Evolutionary conservation across 2,888 invertebrate genomes (phyloP).

Genomic region (Neocrepidodera transversa): DNA sequence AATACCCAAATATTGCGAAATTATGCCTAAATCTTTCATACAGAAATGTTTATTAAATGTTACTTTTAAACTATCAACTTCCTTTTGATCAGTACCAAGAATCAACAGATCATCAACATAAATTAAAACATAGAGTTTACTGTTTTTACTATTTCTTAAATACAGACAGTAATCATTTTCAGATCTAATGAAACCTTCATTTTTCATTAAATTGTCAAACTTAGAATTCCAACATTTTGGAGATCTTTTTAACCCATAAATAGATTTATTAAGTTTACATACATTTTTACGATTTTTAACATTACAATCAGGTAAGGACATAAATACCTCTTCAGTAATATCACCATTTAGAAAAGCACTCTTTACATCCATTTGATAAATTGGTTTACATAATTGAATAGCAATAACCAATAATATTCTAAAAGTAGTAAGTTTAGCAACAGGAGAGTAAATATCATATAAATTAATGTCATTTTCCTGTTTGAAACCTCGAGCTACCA

Average conservation of each 20-base stretch:
- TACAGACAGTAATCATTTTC: slow-evolving; percentile 42
- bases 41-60: slow-evolving; percentile 12
- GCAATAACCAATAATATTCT: background rate
- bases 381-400: background rate
- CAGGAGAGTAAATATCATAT: too few relatives aligned
- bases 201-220: too few relatives aligned
- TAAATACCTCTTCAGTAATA: background rate
- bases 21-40: slow-evolving; percentile 33
- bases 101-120: slow-evolving; percentile 39
- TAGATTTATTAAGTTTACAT: too few relatives aligned
- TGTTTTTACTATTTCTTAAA: slow-evolving; percentile 13
- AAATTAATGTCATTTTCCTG: too few relatives aligned
- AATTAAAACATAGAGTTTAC: slow-evolving; percentile 31
- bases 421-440: background rate
- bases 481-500: too few relatives aligned
- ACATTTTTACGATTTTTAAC: too few relatives aligned
- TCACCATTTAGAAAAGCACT: background rate
- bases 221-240: too few relatives aligned
- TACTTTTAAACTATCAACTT: slow-evolving; percentile 32
- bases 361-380: background rate
- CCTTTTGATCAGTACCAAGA: slow-evolving; percentile 14
- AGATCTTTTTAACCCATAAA: too few relatives aligned
- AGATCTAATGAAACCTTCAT: too few relatives aligned
- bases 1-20: slow-evolving; percentile 30
- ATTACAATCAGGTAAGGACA: too few relatives aligned